These are phyloP conservation scores for Ceratoteleas bidentatus DNA, from an alignment of 1,140 invertebrate species.

Conservation along the genomic window DNA sequence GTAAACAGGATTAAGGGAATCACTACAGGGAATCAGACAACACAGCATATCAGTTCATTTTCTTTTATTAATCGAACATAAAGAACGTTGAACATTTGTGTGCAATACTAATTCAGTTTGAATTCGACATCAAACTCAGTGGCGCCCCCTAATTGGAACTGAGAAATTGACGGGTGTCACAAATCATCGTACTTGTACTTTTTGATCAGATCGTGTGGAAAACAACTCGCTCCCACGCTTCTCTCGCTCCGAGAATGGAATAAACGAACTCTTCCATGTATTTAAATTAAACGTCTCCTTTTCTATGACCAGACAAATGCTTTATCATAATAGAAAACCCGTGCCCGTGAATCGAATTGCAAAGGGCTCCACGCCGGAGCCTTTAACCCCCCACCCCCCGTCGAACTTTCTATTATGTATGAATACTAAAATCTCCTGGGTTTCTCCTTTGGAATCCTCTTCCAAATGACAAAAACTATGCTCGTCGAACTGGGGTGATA, in stretches of 20 bases:
- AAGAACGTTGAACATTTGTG: slow-evolving; percentile 16
- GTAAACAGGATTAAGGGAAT: no score
- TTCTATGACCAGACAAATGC: no score
- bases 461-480: no score
- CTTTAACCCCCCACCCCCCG: not conserved
- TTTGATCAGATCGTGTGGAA: slow-evolving; percentile 15
- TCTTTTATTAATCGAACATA: slow-evolving; percentile 32
- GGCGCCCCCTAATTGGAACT: slow-evolving; percentile 9
- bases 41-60: not conserved
- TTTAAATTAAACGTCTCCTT: not conserved
- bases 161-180: slow-evolving; percentile 18
- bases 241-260: not conserved
- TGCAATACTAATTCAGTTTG: slow-evolving; percentile 25
- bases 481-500: no score
- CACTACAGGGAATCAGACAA: no score
- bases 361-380: no score
- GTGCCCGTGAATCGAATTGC: no score
- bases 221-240: no score
- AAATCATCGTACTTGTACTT: slow-evolving; percentile 22
- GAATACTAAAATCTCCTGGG: no score
- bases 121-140: slow-evolving; percentile 13
- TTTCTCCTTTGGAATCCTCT: no score
- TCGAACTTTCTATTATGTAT: no score
- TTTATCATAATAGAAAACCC: no score
- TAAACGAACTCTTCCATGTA: not conserved